Evolutionary conservation across 1,140 invertebrate species (phyloP).

Genomic region (Heliconius melpomene): DNA sequence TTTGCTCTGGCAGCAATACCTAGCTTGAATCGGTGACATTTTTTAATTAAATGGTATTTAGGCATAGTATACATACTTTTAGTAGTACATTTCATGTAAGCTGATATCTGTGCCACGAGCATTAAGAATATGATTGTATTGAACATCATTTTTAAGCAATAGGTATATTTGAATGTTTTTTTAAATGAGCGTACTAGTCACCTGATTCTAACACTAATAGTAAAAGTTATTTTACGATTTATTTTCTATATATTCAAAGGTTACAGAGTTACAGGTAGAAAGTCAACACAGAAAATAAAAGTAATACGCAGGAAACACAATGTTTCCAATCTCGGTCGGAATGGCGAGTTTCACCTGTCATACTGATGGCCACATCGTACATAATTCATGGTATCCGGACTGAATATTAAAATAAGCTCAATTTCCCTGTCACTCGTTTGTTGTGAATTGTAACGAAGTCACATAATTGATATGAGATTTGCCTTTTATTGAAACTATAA

Average conservation of each 20-base stretch:
- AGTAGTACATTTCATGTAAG: conserved; percentile 46
- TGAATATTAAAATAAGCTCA: conserved; percentile 7
- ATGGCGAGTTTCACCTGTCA: background rate
- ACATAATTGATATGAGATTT: background rate
- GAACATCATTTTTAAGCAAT: background rate
- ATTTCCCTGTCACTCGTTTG: conserved; percentile 5
- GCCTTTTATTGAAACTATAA: background rate
- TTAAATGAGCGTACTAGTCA: no score
- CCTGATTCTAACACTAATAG: no score
- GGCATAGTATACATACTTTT: conserved; percentile 41
- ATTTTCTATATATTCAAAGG: background rate
- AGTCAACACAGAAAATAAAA: conserved; percentile 3
- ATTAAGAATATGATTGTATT: background rate
- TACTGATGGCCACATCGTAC: conserved; percentile 1
- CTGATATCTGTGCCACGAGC: background rate
- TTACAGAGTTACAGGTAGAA: no score
- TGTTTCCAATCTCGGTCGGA: background rate
- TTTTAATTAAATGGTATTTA: conserved; percentile 69
- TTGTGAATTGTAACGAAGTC: background rate
- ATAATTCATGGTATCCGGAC: conserved; percentile 11
- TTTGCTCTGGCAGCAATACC: conserved; percentile 58
- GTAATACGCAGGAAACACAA: background rate
- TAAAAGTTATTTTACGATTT: background rate
- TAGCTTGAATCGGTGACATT: conserved; percentile 64
- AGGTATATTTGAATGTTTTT: no score